phyloP scores from a whole-genome alignment of 2,113 vertebrate species.

The Antigone vipio region DNA sequence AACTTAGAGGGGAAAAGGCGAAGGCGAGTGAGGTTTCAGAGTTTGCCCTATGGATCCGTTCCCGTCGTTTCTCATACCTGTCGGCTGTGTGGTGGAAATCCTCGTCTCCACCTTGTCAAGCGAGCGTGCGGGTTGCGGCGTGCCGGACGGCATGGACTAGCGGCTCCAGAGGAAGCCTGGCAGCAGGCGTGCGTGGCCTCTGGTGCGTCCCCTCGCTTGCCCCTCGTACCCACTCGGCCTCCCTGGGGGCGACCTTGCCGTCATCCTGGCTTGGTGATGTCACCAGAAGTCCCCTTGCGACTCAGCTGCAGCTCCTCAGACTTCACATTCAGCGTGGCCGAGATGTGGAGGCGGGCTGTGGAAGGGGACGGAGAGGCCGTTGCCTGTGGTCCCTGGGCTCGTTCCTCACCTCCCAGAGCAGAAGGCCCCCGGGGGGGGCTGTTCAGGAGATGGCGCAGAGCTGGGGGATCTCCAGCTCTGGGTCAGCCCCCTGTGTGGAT shows the following conservation, averaged over 20 bases:
- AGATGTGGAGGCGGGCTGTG: background rate
- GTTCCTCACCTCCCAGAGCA: background rate
- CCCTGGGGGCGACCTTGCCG: background rate
- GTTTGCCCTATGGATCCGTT: accelerated
- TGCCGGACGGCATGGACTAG: accelerated
- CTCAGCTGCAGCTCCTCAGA: background rate
- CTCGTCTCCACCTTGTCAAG: accelerated
- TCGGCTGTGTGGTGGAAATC: background rate
- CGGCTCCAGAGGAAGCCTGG: background rate
- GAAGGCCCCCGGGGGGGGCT: background rate
- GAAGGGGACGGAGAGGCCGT: background rate
- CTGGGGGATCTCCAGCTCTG: background rate
- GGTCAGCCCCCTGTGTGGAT: background rate
- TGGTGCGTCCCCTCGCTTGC: background rate
- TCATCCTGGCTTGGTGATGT: background rate
- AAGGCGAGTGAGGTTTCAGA: background rate
- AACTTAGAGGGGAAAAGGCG: background rate
- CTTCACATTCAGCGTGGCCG: accelerated
- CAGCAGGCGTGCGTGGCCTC: accelerated
- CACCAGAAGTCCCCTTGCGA: background rate
- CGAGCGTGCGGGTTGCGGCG: accelerated
- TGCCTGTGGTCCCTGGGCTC: background rate
- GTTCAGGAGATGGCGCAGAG: background rate
- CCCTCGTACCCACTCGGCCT: accelerated
- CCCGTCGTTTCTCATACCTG: accelerated